Evolutionary conservation across 2,888 invertebrate species (phyloP).

Genomic region (Melieria omissa): DNA sequence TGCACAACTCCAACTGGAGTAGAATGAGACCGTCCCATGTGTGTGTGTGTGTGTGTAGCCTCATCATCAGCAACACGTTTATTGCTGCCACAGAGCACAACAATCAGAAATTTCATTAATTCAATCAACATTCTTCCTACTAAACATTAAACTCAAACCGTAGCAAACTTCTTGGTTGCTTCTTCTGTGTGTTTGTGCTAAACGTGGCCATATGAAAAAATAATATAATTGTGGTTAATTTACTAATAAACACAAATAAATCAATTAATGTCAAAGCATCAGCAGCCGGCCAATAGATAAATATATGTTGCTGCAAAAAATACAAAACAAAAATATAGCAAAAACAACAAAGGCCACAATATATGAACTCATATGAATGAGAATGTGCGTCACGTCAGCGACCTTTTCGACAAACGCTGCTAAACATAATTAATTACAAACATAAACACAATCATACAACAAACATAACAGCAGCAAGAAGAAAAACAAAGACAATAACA

Average conservation of each 20-base stretch:
- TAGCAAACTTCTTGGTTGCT: no score
- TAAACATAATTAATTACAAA: background rate
- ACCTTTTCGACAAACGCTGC: background rate
- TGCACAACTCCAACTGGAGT: no score
- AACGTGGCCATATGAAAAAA: slow-evolving; percentile 17
- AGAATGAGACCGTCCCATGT: no score
- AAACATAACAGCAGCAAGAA: background rate
- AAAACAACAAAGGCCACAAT: background rate
- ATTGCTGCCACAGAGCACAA: no score
- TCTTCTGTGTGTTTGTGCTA: no score
- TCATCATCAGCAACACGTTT: no score
- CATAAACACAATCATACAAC: background rate
- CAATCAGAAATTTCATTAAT: no score
- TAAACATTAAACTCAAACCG: no score
- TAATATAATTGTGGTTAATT: slow-evolving; percentile 32
- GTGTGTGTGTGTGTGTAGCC: no score
- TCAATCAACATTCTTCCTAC: no score
- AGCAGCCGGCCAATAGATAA: slow-evolving; percentile 40
- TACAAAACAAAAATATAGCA: background rate
- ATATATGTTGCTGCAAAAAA: no score
- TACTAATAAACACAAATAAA: slow-evolving; percentile 56
- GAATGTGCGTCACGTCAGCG: background rate
- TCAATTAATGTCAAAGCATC: slow-evolving; percentile 63
- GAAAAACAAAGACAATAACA: background rate
- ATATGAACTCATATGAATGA: background rate